Evolutionary conservation across 2,888 invertebrate genomes (phyloP), one percentile per base, ranked within the genome.

Genomic region (Drosophila nr. medialis): DNA sequence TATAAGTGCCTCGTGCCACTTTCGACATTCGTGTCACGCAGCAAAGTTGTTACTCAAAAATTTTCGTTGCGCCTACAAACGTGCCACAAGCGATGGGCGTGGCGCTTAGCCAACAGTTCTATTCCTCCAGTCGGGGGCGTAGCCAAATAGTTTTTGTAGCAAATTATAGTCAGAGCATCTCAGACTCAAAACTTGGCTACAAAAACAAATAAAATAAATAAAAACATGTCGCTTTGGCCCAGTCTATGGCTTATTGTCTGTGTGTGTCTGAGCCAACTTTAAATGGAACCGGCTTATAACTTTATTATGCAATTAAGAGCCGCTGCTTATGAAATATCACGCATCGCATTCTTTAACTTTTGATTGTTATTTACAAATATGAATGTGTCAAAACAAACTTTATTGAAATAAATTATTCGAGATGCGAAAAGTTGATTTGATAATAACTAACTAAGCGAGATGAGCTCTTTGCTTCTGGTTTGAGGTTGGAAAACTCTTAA

Each of bases 41-140:
- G 80, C 81, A 81, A 85, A 81, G 81, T 85, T 81, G 81, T 85
- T 81, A 85, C 86, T 81, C 81, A 81, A 81, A 81, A 85, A 81
- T 85, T 82, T 82, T 64, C 72, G 58, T 49, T 72, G 76, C 51
- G 79, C 79, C 79, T 77, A 85, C 65, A 78, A 80, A 81, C 80
- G 80, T 81, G 80, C 82, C 82, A 68, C 79, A 71, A 59, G 64
- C 70, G 58, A 60, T 53, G 72, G 76, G 84, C 73, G 81, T 49
- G 64, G 18, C 27, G 24, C 49, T n/a, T 21, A 1, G 32, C 45
- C 4, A 45, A 32, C 24, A 32, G 38, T 40, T 64, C 10, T 13
- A 4, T 24, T 7, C 24, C 54, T 8, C 18, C 27, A 13, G 6
- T 10, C 24, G 36, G 36, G 11, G 66, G 51, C 49, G 49, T 67